Evolutionary conservation across 2,113 vertebrate genomes (phyloP).

Genomic region (Gyps fulvus): DNA sequence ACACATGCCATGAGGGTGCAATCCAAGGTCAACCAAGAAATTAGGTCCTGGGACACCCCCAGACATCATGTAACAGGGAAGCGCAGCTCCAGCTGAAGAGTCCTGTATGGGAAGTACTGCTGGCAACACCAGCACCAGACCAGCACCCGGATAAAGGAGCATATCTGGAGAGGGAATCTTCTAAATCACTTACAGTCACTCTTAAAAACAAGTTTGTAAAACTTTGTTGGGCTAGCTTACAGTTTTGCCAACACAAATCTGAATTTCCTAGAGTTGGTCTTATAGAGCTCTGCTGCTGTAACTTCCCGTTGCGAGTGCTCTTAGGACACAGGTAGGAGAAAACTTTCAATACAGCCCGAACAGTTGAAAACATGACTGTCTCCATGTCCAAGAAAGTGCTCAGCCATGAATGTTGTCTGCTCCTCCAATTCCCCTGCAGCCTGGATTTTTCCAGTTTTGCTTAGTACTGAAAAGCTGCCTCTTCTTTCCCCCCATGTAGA

Average conservation of each 20-base stretch:
- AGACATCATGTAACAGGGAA: not conserved
- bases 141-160: not conserved
- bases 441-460: not conserved
- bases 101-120: not conserved
- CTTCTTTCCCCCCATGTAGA: fast-evolving
- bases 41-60: not conserved
- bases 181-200: not conserved
- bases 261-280: not conserved
- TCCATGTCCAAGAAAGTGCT: not conserved
- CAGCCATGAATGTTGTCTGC: not conserved
- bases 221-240: not conserved
- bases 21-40: not conserved
- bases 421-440: not conserved
- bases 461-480: not conserved
- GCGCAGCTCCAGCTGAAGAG: not conserved
- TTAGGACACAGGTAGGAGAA: not conserved
- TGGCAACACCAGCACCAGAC: not conserved
- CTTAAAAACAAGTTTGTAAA: not conserved
- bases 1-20: not conserved
- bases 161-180: not conserved
- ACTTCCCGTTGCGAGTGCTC: not conserved
- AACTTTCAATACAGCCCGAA: not conserved
- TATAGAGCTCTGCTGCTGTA: not conserved
- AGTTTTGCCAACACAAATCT: not conserved
- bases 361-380: not conserved